Conservation (phyloP, 2,888 invertebrate genomes). For the Cephus runcator region DNA sequence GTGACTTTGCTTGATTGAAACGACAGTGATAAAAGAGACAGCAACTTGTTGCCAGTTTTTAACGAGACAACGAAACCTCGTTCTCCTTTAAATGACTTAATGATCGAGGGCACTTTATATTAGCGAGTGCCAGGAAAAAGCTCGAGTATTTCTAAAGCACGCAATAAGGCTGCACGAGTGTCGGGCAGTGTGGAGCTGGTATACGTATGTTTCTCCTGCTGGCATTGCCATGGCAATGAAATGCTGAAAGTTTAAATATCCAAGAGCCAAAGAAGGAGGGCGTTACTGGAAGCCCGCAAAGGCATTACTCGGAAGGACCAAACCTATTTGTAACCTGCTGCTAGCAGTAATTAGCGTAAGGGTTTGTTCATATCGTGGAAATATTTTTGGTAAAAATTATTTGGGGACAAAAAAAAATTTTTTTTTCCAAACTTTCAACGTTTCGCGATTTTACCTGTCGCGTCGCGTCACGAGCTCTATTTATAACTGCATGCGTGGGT, state of each 20-base stretch:
- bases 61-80: background rate
- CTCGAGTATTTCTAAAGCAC: background rate
- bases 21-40: background rate
- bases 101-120: background rate
- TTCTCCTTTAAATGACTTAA: background rate
- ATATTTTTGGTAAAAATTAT: constrained; percentile 30
- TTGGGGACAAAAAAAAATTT: constrained; percentile 7
- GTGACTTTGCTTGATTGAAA: background rate
- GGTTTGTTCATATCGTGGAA: constrained; percentile 40
- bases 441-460: fast-evolving
- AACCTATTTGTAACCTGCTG: constrained; percentile 26
- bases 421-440: background rate
- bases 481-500: no score
- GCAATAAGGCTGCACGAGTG: background rate
- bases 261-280: constrained; percentile 23
- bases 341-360: constrained; percentile 40
- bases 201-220: background rate
- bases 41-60: background rate
- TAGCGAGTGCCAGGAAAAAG: background rate
- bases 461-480: no score
- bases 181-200: background rate
- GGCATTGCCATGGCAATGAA: constrained; percentile 16
- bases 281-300: constrained; percentile 24
- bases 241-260: constrained; percentile 19
- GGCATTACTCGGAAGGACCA: constrained; percentile 33